Percentiles rank a stretch among this genome's conserved stretches.
phyloP scores from a whole-genome alignment of 2,113 vertebrate genomes.

The Orientallactaga bullata region DNA sequence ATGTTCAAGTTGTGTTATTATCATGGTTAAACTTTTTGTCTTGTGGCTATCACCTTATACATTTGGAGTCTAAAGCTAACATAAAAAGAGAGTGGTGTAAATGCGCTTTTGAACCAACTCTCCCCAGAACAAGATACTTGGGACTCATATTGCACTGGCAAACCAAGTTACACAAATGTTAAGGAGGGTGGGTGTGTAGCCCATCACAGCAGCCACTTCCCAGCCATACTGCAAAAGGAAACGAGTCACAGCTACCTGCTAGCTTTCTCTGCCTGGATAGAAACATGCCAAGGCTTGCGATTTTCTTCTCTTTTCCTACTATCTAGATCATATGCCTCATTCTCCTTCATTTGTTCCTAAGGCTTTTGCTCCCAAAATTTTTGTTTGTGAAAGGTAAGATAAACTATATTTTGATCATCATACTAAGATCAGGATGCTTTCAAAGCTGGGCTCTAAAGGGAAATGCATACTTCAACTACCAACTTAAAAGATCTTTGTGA shows the following conservation, averaged over 20 bases:
- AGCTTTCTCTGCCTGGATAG: background rate
- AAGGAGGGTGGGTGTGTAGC: background rate
- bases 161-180: background rate
- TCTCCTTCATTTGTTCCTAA: conserved; percentile 69
- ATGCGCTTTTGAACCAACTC: background rate
- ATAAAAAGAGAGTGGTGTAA: background rate
- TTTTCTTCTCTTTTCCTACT: conserved; percentile 19
- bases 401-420: conserved; percentile 2
- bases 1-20: too few relatives aligned
- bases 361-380: conserved; percentile 63
- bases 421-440: background rate
- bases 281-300: conserved; percentile 40
- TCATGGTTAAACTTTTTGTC: background rate
- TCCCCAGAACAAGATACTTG: conserved; percentile 28
- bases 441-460: too few relatives aligned
- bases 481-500: background rate
- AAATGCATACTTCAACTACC: too few relatives aligned
- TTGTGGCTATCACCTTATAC: conserved; percentile 15
- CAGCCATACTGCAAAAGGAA: background rate
- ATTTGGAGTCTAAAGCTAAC: conserved; percentile 17
- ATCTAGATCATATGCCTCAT: conserved; percentile 50
- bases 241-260: background rate
- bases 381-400: conserved; percentile 74
- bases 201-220: background rate
- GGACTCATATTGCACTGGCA: background rate